A percentile compares a stretch with the other conserved stretches of the same genome.
Evolutionary conservation across 2,888 invertebrate genomes (phyloP).

Genomic region (Pollenia angustigena): DNA sequence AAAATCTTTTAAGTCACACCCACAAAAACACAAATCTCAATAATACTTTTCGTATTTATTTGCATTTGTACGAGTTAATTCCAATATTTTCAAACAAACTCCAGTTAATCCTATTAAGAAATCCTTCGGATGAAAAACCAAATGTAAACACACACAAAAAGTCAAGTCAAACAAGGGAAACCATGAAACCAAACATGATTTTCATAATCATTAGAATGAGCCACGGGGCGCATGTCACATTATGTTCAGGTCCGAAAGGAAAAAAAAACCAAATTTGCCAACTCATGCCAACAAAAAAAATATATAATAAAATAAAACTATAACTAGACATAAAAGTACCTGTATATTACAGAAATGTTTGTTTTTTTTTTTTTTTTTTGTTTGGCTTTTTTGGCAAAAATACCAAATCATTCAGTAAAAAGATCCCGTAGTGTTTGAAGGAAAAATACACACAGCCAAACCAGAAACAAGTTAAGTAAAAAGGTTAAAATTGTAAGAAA

Average conservation of each 20-base stretch:
- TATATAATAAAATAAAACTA: constrained; percentile 30
- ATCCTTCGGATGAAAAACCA: constrained; percentile 77
- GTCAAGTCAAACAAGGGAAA: constrained; percentile 36
- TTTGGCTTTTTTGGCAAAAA: constrained; percentile 55
- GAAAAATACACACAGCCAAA: constrained; percentile 3
- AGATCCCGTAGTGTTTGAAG: constrained; percentile 60
- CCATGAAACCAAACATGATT: constrained; percentile 76
- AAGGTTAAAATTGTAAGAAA: constrained; percentile 61
- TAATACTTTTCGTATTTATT: constrained; percentile 34
- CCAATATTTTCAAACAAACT: constrained; percentile 82
- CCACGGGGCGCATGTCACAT: constrained; percentile 83
- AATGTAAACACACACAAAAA: constrained; percentile 47
- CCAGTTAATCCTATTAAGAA: constrained; percentile 78
- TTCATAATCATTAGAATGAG: constrained; percentile 81
- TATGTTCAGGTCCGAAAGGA: constrained; percentile 77
- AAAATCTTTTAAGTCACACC: constrained; percentile 53
- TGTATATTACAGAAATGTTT: constrained; percentile 51
- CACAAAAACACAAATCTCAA: constrained; percentile 9
- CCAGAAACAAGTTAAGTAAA: constrained; percentile 42
- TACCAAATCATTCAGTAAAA: constrained; percentile 76
- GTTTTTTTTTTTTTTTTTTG: constrained; percentile 17
- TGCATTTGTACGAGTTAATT: constrained; percentile 51
- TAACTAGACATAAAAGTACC: constrained; percentile 64
- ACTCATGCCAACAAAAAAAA: constrained; percentile 65
- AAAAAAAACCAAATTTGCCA: constrained; percentile 62